Percentiles rank a stretch among this genome's conserved stretches.
These are phyloP conservation scores for Drosophila aldrichi DNA, from an alignment of 2,888 invertebrate genomes.

Conservation along the genomic window DNA sequence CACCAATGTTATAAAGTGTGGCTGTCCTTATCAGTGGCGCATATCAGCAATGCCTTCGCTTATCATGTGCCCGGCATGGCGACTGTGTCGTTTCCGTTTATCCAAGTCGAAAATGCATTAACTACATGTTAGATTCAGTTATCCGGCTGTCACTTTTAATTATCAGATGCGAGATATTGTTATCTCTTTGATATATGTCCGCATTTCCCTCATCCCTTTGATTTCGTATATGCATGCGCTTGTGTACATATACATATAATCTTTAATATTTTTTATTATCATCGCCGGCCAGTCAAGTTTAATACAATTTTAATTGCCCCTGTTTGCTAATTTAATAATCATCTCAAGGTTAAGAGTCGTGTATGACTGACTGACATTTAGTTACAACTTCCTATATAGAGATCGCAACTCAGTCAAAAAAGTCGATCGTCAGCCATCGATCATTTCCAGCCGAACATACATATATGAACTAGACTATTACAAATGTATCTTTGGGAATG, in stretches of 20 bases:
- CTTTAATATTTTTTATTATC: not conserved
- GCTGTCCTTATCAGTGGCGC: constrained; percentile 52
- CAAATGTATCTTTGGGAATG: constrained; percentile 27
- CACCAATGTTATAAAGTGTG: constrained; percentile 12
- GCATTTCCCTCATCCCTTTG: not conserved
- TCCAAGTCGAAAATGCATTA: constrained; percentile 22
- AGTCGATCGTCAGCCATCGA: constrained; percentile 6
- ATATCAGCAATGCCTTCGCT: constrained; percentile 43
- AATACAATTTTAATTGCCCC: constrained; percentile 64
- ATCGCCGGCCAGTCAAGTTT: constrained; percentile 31
- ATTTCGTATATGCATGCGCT: not conserved
- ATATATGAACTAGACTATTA: not conserved
- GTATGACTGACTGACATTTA: constrained; percentile 28
- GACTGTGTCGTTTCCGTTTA: constrained; percentile 28
- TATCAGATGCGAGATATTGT: constrained; percentile 8
- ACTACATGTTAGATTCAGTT: constrained; percentile 21
- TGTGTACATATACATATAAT: not conserved
- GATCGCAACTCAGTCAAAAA: not conserved
- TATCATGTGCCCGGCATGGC: constrained; percentile 35
- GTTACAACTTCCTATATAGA: constrained; percentile 7
- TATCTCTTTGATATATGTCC: constrained; percentile 19
- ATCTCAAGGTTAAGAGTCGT: constrained; percentile 55
- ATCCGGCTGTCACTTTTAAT: constrained; percentile 27
- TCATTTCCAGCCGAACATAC: constrained; percentile 14
- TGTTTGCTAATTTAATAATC: constrained; percentile 61